Percentiles rank a stretch among this genome's conserved stretches.
Evolutionary conservation across 2,888 invertebrate species (phyloP).

Genomic region (Mayetiola destructor): DNA sequence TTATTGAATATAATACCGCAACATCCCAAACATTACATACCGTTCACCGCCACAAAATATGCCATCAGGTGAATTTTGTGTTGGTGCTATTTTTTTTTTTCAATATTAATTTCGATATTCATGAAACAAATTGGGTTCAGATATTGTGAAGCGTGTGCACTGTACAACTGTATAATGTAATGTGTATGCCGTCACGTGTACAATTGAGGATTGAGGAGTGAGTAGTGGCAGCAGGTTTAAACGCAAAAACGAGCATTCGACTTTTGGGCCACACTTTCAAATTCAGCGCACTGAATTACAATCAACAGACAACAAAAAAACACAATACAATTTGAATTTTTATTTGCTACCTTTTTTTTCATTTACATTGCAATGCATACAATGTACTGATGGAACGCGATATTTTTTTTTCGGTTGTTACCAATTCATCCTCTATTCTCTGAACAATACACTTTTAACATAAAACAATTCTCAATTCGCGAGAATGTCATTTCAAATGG

Average conservation of each 20-base stretch:
- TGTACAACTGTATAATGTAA: too few species aligned
- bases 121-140: constrained; percentile 5
- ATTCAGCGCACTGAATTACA: constrained; percentile 12
- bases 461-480: too few species aligned
- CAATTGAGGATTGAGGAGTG: too few species aligned
- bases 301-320: neutral
- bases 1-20: neutral
- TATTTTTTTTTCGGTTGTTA: neutral
- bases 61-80: neutral
- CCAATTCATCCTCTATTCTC: too few species aligned
- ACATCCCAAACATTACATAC: constrained; percentile 4
- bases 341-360: neutral
- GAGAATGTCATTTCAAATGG: too few species aligned
- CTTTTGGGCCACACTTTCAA: neutral
- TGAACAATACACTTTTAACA: too few species aligned
- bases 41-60: constrained; percentile 9
- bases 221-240: neutral
- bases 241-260: neutral
- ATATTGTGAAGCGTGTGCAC: too few species aligned
- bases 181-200: too few species aligned
- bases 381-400: too few species aligned
- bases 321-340: constrained; percentile 11
- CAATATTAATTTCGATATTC: neutral
- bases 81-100: neutral
- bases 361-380: too few species aligned